Percentiles rank a stretch among this genome's conserved stretches.
Evolutionary conservation across 2,797 vertebrate genomes (phyloP).

Genomic region (Bryconaethiops microstoma): DNA sequence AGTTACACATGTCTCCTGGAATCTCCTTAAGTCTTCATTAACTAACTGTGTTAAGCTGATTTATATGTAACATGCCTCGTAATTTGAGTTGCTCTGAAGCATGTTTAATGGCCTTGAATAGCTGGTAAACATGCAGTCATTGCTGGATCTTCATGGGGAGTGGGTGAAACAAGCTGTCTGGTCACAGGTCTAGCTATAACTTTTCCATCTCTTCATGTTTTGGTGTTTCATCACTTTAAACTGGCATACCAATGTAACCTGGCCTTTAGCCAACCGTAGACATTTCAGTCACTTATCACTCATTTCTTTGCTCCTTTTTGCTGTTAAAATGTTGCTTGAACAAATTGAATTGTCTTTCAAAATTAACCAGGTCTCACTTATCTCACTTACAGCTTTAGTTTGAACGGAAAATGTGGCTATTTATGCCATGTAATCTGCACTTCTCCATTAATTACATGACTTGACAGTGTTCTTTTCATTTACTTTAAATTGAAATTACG

Average conservation of each 20-base stretch:
- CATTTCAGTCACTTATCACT: neutral
- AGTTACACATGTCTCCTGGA: conserved; percentile 7
- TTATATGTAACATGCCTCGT: conserved; percentile 34
- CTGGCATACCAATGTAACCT: neutral
- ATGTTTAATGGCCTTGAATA: conserved; percentile 1
- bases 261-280: neutral
- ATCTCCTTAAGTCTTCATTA: conserved; percentile 34
- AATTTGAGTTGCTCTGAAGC: conserved; percentile 24
- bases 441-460: too few relatives aligned
- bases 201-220: neutral
- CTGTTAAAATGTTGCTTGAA: neutral
- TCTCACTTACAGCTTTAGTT: too few relatives aligned
- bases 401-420: too few relatives aligned
- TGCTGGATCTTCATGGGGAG: neutral
- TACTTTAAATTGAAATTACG: too few relatives aligned
- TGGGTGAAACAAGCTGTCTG: neutral
- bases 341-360: neutral
- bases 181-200: neutral
- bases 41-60: conserved; percentile 27
- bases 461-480: too few relatives aligned
- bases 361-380: neutral
- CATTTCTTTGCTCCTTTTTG: neutral
- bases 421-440: too few relatives aligned
- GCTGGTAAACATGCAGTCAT: conserved; percentile 8
- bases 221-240: neutral